These are phyloP conservation scores for Piaya cayana DNA, from an alignment of 2,113 vertebrate genomes.

Conservation along the genomic window DNA sequence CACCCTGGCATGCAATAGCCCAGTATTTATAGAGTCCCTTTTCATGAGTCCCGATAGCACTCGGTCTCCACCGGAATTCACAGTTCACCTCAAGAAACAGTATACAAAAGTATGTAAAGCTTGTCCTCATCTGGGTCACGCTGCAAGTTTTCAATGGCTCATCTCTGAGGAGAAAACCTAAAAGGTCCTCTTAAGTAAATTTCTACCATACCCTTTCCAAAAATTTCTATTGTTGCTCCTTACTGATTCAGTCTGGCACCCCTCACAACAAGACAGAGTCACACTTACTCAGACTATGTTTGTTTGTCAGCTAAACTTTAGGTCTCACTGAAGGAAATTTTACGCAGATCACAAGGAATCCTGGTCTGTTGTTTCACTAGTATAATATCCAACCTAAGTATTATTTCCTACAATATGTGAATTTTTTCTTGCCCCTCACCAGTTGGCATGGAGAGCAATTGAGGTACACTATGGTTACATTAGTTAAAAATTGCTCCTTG, in stretches of 20 bases:
- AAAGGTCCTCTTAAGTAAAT: not conserved
- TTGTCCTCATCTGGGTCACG: not conserved
- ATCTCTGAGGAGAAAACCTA: not conserved
- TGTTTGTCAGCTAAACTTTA: not conserved
- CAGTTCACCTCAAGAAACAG: not conserved
- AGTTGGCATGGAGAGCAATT: not conserved
- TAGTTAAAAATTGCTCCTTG: not conserved
- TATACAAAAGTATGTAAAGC: not conserved
- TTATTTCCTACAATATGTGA: not conserved
- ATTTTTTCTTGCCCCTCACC: not conserved
- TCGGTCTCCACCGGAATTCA: not conserved
- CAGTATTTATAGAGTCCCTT: not conserved
- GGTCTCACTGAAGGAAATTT: not conserved
- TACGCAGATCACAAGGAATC: not conserved
- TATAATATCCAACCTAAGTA: not conserved
- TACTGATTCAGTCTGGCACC: not conserved
- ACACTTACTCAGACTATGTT: not conserved
- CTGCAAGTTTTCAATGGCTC: not conserved
- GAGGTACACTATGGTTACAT: not conserved
- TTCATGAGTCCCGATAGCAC: accelerated
- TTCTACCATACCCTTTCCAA: not conserved
- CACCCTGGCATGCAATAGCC: not conserved
- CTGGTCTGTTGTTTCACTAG: not conserved
- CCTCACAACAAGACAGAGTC: not conserved
- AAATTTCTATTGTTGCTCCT: not conserved